phyloP scores from a whole-genome alignment of 2,797 vertebrate genomes.

The Rhinoraja longicauda region DNA sequence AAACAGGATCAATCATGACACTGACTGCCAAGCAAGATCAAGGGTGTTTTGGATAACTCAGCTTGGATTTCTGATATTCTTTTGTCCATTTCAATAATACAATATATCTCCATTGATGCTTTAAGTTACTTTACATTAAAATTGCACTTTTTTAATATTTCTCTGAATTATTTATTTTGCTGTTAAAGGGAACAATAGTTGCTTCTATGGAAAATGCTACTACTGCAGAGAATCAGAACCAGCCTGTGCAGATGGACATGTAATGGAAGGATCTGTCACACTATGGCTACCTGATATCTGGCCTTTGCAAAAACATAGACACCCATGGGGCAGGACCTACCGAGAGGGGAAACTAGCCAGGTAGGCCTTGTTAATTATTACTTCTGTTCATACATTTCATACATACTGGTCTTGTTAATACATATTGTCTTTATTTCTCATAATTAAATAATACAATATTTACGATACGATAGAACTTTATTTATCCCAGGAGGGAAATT shows the following conservation, averaged over 20 bases:
- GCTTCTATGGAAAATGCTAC: conserved; percentile 98
- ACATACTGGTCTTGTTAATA: background rate
- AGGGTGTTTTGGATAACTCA: too few species aligned
- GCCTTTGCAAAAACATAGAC: conserved; percentile 94
- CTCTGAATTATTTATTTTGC: background rate
- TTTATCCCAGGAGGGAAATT: too few species aligned
- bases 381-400: background rate
- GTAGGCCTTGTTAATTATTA: conserved; percentile 52
- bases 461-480: too few species aligned
- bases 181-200: conserved; percentile 81
- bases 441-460: background rate
- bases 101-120: background rate
- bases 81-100: background rate
- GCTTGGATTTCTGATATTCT: too few species aligned
- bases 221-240: conserved; percentile 95
- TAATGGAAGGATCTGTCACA: conserved; percentile 89
- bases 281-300: conserved; percentile 96
- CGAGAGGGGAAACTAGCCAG: conserved; percentile 93
- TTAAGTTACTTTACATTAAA: background rate
- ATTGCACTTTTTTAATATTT: background rate
- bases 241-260: conserved; percentile 83
- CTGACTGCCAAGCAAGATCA: too few species aligned
- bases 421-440: background rate
- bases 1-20: too few species aligned
- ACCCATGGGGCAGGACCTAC: conserved; percentile 96